Evolutionary conservation across 2,888 invertebrate species (phyloP), one percentile per base, ranked within the genome.

Genomic region (Agrotis segetum): DNA sequence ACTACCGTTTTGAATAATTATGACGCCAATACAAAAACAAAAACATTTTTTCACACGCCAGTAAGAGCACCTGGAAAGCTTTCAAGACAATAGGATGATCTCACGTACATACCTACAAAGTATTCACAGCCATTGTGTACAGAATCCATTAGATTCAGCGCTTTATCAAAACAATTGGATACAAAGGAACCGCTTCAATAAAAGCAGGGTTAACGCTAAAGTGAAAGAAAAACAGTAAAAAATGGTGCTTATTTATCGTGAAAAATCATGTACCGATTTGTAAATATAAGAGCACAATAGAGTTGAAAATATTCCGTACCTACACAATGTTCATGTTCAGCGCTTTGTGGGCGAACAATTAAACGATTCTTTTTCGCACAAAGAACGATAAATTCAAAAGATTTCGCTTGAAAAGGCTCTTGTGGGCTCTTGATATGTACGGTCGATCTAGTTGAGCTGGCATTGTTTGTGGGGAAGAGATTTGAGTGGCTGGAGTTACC

Each of bases 321-420:
- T 40, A 61, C 62, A 67, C 74, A 66, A 73, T 73, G 69, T 85
- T 80, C 71, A 66, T 55, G 65, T 71, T 69, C 70, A 44, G 21
- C 46, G 73, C 78, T 78, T 85, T 85, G 72, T 80, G 74, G 19
- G 53, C 52, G 59, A 82, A 82, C 79, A 82, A 82, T 84, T 78
- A 82, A 59, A 65, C 63, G 49, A 82, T 82, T 82, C 67, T 78
- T 77, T 77, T 84, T 52, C 69, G 24, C 29, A 81, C 74, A 82
- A 84, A 72, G 70, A 74, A 82, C 24, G 21, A 34, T 46, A 67
- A 56, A 63, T 70, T 75, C 68, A 53, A 82, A 75, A 72, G 82
- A 78, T 66, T 82, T 74, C 13, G 34, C 34, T 50, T 69, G 55
- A 72, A 81, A 81, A 59, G 50, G 56, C 49, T 59, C 79, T 49